A percentile compares a stretch with the other conserved stretches of the same genome.
These are phyloP conservation scores for Diadumene lineata DNA, from an alignment of 92 coral and sea anemone genomes.

Conservation along the genomic window DNA sequence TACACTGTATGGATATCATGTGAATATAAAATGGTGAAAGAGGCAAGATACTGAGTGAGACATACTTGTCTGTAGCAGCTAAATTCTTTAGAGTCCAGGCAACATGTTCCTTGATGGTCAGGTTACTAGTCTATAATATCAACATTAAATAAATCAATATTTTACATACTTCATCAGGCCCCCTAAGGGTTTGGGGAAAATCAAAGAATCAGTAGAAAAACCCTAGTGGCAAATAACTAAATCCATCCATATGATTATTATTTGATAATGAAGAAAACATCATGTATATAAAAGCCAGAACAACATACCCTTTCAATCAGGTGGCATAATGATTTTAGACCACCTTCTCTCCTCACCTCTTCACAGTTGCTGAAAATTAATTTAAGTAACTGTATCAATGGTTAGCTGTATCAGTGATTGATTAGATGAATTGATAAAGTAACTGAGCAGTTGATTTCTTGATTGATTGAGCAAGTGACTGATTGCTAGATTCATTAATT, in stretches of 20 bases:
- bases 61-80: conserved; percentile 70
- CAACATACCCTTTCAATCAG: conserved; percentile 69
- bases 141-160: too few species aligned
- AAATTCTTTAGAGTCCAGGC: conserved; percentile 91
- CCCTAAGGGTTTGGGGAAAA: too few species aligned
- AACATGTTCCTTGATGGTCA: conserved; percentile 67
- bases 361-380: conserved; percentile 71
- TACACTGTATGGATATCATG: neutral
- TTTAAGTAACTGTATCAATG: neutral
- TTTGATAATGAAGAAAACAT: neutral
- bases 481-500: neutral
- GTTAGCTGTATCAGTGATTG: neutral
- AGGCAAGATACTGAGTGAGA: neutral
- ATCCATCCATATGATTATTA: too few species aligned
- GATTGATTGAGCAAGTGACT: neutral
- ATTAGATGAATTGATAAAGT: neutral
- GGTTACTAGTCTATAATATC: conserved; percentile 52
- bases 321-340: conserved; percentile 76
- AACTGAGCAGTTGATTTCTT: neutral
- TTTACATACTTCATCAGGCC: too few species aligned
- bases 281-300: neutral
- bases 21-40: neutral
- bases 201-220: too few species aligned
- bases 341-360: conserved; percentile 83
- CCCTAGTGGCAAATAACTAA: too few species aligned